Evolutionary conservation across 2,888 invertebrate species (phyloP), one percentile per base, ranked within the genome.

Genomic region (Leucozona laternaria): DNA sequence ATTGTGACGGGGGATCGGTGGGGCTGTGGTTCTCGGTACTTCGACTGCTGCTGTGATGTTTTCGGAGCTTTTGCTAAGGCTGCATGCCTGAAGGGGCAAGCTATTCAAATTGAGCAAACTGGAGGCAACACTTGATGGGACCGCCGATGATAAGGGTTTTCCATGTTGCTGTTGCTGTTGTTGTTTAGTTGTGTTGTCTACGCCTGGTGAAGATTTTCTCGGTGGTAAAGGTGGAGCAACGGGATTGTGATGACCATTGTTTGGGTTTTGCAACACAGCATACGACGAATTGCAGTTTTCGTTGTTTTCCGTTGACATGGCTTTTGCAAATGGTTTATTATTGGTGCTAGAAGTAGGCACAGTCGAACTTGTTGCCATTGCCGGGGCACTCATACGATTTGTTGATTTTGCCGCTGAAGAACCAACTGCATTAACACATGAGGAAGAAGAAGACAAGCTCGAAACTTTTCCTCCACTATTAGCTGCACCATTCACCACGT

Each of bases 151-250:
- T 71, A 60, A 70, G 53, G 40, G 85, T 86, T 71, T 81, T 31
- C 55, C 60, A 75, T 89, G 88, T 88, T 89, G 75, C 88, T 81
- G 88, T 85, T 64, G 89, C 85, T 31, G 58, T 72, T 87, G 78
- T 80, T 85, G 88, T 88, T 88, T 89, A 13, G 80, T 72, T 11
- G 90, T 90, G 60, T 90, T 91, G 64, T 92, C 92, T 28, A 91
- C 88, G 43, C 91, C 91, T 0, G 92, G 91, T 20, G 94, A 91
- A 31, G 94, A 94, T 90, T 95, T 95, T 57, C 95, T 90, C 0
- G 95, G 95, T 7, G 95, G 95, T 50, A 95, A 88, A 0, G 95
- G 95, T 0, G 93, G 93, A 20, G 93, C 93, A 10, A 93, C 93
- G 34, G 73, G 55, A n/a, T 76, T 77, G 13, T 70, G 82, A 58